Evolutionary conservation across 2,113 vertebrate species (phyloP), one percentile per base, ranked within the genome.

Genomic region (Rhinolophus ferrumequinum): DNA sequence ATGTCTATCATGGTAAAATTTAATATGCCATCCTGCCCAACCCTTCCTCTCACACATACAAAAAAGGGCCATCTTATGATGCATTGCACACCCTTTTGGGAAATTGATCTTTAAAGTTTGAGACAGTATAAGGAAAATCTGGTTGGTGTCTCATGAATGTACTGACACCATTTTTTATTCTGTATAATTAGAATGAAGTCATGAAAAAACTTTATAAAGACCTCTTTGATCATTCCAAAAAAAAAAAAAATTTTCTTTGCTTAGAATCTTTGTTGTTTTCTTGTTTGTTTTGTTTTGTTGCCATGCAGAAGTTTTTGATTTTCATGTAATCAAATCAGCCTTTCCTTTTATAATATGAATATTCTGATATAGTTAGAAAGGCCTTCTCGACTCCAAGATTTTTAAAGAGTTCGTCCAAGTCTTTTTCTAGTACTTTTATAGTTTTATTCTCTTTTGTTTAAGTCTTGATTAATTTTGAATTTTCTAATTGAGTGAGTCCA

Each of bases 221-320:
- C 98, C 98, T 98, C 98, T 98, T 99, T 98, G 99, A 99, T 99
- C 99, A 99, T 99, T 99, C 99, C 98, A 98, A 98, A 99, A 98
- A n/a, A n/a, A n/a, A n/a, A n/a, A n/a, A n/a, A n/a, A n/a, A n/a
- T n/a, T n/a, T n/a, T n/a, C n/a, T n/a, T 60, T 81, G 24, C 22
- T 47, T 75, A 28, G n/a, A 16, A 10, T 44, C 2, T 66, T 52
- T 70, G 33, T 64, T 76, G 38, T 54, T 76, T 62, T 72, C 77
- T 38, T 81, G 12, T 69, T n/a, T 62, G 54, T 16, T 58, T 41
- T 16, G 9, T 64, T 52, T 87, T 60, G 28, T 56, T 50, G 28
- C 52, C 9, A 69, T 8, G 19, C 15, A 44, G 52, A 70, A 41
- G 13, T 58, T 89, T 82, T 77, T 66, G 11, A 69, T 84, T 90